Percentiles rank a stretch among this genome's conserved stretches.
Conservation (phyloP, 2,797 vertebrate genomes). For the Rhinichthys osculus region DNA sequence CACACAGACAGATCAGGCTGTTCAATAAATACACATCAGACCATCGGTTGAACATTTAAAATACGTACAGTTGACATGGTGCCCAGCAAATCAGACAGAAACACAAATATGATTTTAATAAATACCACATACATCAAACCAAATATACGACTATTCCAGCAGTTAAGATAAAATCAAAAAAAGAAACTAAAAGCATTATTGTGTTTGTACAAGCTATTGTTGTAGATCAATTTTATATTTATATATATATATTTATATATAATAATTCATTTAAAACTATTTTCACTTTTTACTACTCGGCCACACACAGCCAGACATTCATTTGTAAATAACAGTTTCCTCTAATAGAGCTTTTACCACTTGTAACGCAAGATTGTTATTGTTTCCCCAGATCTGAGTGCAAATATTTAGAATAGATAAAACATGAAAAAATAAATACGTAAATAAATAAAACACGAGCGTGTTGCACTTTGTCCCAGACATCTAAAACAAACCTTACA, state of each 20-base stretch:
- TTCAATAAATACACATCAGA: slow-evolving; percentile 81
- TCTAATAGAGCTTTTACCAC: slow-evolving; percentile 72
- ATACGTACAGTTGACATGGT: slow-evolving; percentile 83
- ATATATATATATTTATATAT: slow-evolving; percentile 55
- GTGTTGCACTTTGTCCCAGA: slow-evolving; percentile 77
- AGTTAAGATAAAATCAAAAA: slow-evolving; percentile 83
- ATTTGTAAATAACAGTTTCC: slow-evolving; percentile 87
- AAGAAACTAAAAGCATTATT: slow-evolving; percentile 87
- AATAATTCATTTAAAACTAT: slow-evolving; percentile 83
- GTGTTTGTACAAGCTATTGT: slow-evolving; percentile 96
- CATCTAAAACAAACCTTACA: slow-evolving; percentile 84
- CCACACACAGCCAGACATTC: slow-evolving; percentile 97
- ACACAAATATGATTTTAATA: slow-evolving; percentile 89
- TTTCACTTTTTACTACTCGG: slow-evolving; percentile 89
- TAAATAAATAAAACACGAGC: slow-evolving; percentile 75
- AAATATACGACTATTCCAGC: slow-evolving; percentile 89
- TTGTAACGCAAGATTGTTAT: slow-evolving; percentile 77
- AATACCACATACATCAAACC: slow-evolving; percentile 90
- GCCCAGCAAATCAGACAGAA: slow-evolving; percentile 85
- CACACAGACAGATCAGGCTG: slow-evolving; percentile 76
- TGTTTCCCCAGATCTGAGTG: slow-evolving; percentile 82
- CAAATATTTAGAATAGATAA: slow-evolving; percentile 82
- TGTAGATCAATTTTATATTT: slow-evolving; percentile 83
- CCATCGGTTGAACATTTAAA: slow-evolving; percentile 82
- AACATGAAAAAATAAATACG: slow-evolving; percentile 74